These are phyloP conservation scores for Eulemur albifrons DNA, from an alignment of 2,797 vertebrate genomes.

Conservation along the genomic window DNA sequence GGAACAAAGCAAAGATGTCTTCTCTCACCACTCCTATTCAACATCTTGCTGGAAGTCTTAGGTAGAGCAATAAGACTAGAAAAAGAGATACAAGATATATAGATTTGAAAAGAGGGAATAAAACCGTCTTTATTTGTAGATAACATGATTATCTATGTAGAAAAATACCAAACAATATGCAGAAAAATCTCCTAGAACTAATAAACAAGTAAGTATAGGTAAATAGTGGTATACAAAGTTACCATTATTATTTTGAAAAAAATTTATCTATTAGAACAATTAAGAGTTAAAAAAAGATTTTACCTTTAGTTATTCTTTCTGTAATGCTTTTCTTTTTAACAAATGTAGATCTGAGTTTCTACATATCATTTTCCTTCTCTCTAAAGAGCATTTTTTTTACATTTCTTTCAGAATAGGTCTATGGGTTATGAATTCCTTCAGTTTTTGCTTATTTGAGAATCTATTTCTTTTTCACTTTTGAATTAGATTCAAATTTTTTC, in stretches of 20 bases:
- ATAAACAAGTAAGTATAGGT: neutral
- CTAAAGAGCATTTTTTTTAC: neutral
- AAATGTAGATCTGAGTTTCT: neutral
- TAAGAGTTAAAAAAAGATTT: neutral
- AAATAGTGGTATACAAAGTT: neutral
- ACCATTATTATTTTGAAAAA: neutral
- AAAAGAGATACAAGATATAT: neutral
- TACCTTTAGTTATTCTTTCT: neutral
- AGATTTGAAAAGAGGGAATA: neutral
- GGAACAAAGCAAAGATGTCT: neutral
- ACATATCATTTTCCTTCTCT: neutral
- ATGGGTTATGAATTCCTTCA: neutral
- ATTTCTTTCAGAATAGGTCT: neutral
- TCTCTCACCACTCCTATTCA: neutral
- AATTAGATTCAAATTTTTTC: neutral
- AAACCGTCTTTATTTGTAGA: neutral
- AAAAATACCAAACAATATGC: neutral
- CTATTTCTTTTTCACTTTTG: neutral
- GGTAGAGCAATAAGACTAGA: neutral
- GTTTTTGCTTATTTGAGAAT: neutral
- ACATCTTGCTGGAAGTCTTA: neutral
- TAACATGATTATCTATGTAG: neutral
- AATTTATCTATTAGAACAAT: neutral
- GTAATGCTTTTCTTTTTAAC: neutral
- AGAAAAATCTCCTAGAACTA: neutral